These are phyloP conservation scores for Serinus canaria DNA, from an alignment of 2,113 vertebrate genomes.

Conservation along the genomic window DNA sequence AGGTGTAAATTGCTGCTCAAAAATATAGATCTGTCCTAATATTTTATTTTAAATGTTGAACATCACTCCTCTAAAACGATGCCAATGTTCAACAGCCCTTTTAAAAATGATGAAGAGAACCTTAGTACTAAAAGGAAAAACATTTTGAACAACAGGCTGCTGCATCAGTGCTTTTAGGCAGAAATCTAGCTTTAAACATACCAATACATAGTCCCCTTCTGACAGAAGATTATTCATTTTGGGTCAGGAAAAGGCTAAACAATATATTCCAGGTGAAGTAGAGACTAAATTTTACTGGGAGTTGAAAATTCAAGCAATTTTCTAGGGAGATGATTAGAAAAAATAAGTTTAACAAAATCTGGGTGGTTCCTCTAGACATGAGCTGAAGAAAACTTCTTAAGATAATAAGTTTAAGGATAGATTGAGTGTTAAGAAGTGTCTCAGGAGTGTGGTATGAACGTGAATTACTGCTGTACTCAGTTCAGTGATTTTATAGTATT, in stretches of 20 bases:
- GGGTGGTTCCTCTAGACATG: not conserved
- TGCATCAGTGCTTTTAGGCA: not conserved
- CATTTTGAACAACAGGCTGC: not conserved
- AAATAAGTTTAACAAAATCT: not conserved
- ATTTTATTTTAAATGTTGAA: slow-evolving; percentile 52
- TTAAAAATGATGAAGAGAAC: slow-evolving; percentile 29
- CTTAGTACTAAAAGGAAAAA: not conserved
- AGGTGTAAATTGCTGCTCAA: slow-evolving; percentile 27
- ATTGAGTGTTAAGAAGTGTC: not conserved
- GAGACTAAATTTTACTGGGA: not conserved
- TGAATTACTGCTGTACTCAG: not conserved
- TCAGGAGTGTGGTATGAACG: not conserved
- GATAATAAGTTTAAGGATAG: not conserved
- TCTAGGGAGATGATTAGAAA: not conserved
- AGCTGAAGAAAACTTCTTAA: not conserved
- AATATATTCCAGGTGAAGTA: not conserved
- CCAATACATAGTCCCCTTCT: not conserved
- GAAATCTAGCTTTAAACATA: not conserved
- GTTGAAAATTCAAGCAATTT: not conserved
- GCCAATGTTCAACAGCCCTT: not conserved
- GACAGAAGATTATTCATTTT: not conserved
- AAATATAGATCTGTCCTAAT: slow-evolving; percentile 51
- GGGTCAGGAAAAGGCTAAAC: not conserved
- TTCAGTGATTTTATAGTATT: not conserved
- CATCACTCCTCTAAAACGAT: slow-evolving; percentile 43